Conservation (phyloP, 1,140 invertebrate species). For the Diuraphis noxia region DNA sequence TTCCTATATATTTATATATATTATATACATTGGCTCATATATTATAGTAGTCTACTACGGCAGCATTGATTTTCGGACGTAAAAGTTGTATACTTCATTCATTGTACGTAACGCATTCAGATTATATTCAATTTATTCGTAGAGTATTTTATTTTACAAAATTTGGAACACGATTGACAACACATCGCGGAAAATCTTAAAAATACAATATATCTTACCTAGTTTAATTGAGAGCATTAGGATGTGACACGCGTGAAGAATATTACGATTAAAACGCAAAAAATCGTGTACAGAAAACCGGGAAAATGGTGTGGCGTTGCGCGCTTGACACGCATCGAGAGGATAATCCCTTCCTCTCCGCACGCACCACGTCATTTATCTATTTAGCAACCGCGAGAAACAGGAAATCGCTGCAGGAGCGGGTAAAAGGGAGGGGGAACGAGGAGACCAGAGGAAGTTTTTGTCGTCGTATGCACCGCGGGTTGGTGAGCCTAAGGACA, state of each 20-base stretch:
- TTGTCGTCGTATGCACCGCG: neutral
- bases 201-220: neutral
- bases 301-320: neutral
- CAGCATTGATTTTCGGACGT: neutral
- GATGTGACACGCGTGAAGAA: too few species aligned
- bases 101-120: neutral
- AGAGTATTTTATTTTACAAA: neutral
- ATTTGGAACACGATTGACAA: neutral
- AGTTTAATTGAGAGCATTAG: neutral
- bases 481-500: constrained; percentile 43
- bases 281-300: neutral
- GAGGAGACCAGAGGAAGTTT: constrained; percentile 7
- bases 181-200: neutral
- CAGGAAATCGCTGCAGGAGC: neutral
- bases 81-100: neutral
- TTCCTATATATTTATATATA: too few species aligned
- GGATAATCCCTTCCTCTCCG: neutral
- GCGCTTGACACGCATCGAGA: too few species aligned
- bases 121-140: neutral
- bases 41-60: too few species aligned
- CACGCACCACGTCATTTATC: neutral
- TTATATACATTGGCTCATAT: too few species aligned
- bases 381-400: neutral
- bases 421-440: neutral
- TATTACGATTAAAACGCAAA: neutral